phyloP scores from a whole-genome alignment of 2,797 vertebrate genomes.

The Melopsittacus undulatus region DNA sequence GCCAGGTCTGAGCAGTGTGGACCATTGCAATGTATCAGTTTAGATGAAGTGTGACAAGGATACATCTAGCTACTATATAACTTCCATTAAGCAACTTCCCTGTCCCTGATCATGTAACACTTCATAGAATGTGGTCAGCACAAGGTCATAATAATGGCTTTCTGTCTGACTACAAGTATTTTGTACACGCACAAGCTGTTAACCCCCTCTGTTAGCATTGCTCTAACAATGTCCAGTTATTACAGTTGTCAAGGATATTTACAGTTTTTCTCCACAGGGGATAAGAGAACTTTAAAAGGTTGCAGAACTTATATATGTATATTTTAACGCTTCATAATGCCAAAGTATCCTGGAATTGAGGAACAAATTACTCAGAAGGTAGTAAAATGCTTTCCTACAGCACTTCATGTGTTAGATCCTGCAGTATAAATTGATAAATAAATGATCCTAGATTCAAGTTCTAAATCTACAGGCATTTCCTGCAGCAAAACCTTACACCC shows the following conservation, averaged over 20 bases:
- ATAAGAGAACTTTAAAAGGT: constrained; percentile 47
- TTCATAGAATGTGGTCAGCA: constrained; percentile 86
- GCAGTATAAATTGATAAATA: background rate
- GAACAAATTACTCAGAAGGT: constrained; percentile 1
- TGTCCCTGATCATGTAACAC: constrained; percentile 87
- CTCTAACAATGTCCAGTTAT: constrained; percentile 71
- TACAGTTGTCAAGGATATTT: constrained; percentile 71
- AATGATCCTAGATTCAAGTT: background rate
- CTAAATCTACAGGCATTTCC: background rate
- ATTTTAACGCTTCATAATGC: background rate
- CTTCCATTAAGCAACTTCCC: constrained; percentile 92
- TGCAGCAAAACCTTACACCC: background rate
- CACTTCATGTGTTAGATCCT: background rate
- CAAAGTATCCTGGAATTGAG: constrained; percentile 12
- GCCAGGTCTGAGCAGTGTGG: constrained; percentile 87
- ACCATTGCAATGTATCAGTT: constrained; percentile 92
- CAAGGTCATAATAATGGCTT: constrained; percentile 88
- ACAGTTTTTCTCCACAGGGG: constrained; percentile 46
- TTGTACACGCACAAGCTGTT: constrained; percentile 78
- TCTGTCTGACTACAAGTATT: constrained; percentile 81
- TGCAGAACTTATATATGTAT: background rate
- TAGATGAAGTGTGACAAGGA: constrained; percentile 98
- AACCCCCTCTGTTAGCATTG: constrained; percentile 78
- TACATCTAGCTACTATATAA: constrained; percentile 90
- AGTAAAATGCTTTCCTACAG: constrained; percentile 4